Conservation (phyloP, 2,113 vertebrate species). For the Phoenicopterus ruber region DNA sequence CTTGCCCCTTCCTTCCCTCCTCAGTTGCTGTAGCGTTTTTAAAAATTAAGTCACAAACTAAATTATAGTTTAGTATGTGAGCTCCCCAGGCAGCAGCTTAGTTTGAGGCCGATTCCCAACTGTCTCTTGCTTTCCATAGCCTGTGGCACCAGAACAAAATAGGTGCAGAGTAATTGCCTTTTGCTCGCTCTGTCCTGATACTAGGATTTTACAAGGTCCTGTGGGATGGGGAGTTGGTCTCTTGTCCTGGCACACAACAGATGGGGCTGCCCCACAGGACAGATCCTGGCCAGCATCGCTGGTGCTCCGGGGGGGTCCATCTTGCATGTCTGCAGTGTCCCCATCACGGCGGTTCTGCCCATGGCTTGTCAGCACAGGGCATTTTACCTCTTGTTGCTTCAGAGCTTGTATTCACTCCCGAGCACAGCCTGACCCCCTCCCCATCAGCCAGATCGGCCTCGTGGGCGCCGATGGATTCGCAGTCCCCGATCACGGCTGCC, state of each 20-base stretch:
- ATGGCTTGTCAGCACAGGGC: rapidly evolving
- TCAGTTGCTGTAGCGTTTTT: background rate
- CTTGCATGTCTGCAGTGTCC: background rate
- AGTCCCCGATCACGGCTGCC: background rate
- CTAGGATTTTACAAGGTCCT: background rate
- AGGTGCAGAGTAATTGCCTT: background rate
- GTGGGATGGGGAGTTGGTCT: background rate
- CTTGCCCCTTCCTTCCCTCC: background rate
- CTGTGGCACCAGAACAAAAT: background rate
- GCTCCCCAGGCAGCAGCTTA: background rate
- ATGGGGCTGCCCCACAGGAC: background rate
- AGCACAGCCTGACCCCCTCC: background rate
- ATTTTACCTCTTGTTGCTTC: background rate
- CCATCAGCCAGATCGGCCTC: rapidly evolving
- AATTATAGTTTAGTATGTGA: background rate
- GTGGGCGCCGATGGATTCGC: rapidly evolving
- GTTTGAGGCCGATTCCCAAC: background rate
- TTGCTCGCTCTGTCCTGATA: background rate
- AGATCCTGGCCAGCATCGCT: background rate
- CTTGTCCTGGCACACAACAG: background rate
- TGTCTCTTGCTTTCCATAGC: background rate
- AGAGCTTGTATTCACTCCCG: background rate
- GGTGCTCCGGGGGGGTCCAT: background rate
- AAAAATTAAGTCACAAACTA: background rate
- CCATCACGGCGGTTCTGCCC: rapidly evolving